Percentiles rank a stretch among this genome's conserved stretches.
Conservation (phyloP, 2,888 invertebrate species). For the Chorisops tibialis region DNA sequence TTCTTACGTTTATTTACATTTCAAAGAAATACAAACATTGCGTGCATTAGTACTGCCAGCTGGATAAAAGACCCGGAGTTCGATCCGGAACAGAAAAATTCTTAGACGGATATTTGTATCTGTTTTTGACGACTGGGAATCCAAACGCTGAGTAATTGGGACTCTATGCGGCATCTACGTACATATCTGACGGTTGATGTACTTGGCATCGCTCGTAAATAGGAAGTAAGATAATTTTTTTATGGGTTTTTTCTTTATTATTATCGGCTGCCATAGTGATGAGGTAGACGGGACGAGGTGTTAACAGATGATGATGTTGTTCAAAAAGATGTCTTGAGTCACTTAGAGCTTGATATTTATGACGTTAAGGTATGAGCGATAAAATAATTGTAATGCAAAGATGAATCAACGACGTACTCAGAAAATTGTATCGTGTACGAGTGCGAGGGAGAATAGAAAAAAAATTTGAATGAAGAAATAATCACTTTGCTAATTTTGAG, state of each 20-base stretch:
- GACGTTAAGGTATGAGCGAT: not conserved
- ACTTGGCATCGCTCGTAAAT: not conserved
- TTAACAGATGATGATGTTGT: constrained; percentile 1
- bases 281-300: not conserved
- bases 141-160: constrained; percentile 11
- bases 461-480: not conserved
- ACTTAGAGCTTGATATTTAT: not conserved
- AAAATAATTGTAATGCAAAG: not conserved
- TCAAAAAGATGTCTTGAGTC: not conserved
- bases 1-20: too few relatives aligned
- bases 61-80: not conserved
- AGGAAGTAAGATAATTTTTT: not conserved
- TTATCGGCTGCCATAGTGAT: too few relatives aligned
- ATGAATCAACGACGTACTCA: not conserved
- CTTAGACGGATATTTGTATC: constrained; percentile 11
- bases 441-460: not conserved
- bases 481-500: constrained; percentile 13
- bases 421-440: not conserved
- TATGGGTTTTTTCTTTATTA: not conserved
- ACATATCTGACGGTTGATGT: not conserved
- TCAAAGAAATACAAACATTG: too few relatives aligned
- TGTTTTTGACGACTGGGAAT: not conserved
- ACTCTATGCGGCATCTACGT: not conserved
- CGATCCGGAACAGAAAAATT: constrained; percentile 11
- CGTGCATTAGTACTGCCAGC: too few relatives aligned